Evolutionary conservation across 2,797 vertebrate genomes (phyloP), one percentile per base, ranked within the genome.

Genomic region (Ciconia nigra): DNA sequence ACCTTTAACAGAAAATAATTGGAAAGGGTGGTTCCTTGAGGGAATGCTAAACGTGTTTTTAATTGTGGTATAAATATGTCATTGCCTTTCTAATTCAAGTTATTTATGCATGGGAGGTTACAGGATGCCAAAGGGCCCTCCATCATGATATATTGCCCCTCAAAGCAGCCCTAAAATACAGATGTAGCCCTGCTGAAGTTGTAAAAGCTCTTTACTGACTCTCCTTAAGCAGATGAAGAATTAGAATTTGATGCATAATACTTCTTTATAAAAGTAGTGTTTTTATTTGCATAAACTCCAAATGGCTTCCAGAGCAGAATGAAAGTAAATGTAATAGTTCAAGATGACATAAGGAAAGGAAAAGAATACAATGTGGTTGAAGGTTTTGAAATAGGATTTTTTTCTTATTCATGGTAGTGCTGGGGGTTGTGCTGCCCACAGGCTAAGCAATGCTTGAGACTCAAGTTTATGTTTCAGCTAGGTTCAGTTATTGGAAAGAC

Each of bases 1-100:
- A 89, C 88, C 81, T 94, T 93, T 83, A 90, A 76, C 89, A 95
- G 92, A 94, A 97, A 97, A 95, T 96, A 96, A 96, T 80, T 92
- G 86, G 91, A 67, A 97, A 92, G 83, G 82, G 93, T 83, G 62
- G 46, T 86, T 94, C 96, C 92, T 72, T 96, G 51, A 71, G 86
- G 86, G 89, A 97, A 96, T 71, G 74, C 91, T 97, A 90, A 97
- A 83, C 87, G 70, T 97, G 77, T 87, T 97, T 98, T 98, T 97
- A 98, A 97, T 98, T 98, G 94, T 96, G 83, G 76, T 96, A 97
- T 97, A 97, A 97, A 97, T 97, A 95, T 78, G 83, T 87, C 73
- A 51, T 91, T 97, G 96, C 93, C 84, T 96, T 97, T 92, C 92
- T 96, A 97, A 97, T 96, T 97, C 79, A 69, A 94, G 79, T 96